Conservation (phyloP, 2,113 vertebrate species). For the Apodemus speciosus region DNA sequence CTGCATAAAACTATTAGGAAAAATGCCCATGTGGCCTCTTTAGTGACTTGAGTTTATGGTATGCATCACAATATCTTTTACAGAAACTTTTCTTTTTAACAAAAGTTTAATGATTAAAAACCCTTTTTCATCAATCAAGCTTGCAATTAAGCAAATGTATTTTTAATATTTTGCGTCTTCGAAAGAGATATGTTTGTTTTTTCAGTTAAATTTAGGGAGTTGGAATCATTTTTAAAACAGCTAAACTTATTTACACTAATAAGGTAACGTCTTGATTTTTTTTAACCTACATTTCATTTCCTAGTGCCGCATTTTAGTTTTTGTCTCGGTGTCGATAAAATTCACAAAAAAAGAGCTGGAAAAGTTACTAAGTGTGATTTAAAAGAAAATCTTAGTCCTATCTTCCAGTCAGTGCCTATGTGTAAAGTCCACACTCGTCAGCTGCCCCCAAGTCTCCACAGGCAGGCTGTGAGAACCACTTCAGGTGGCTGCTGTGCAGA, state of each 20-base stretch:
- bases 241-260: conserved; percentile 18
- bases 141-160: not conserved
- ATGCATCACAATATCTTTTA: not conserved
- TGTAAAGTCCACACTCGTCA: not conserved
- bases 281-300: conserved; percentile 37
- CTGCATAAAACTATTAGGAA: not conserved
- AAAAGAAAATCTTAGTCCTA: conserved; percentile 54
- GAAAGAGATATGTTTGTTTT: not conserved
- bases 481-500: conserved; percentile 21
- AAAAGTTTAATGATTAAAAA: not conserved
- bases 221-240: conserved; percentile 31
- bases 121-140: conserved; percentile 43
- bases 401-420: conserved; percentile 38
- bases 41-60: not conserved
- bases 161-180: conserved; percentile 8
- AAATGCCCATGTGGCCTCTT: not conserved
- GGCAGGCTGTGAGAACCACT: conserved; percentile 9
- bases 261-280: not conserved
- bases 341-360: conserved; percentile 47
- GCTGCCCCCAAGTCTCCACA: conserved; percentile 25
- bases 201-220: not conserved
- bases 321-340: conserved; percentile 27
- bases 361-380: conserved; percentile 57
- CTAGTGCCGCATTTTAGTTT: not conserved
- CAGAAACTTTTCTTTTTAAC: not conserved